Evolutionary conservation across 1,140 invertebrate species (phyloP), one percentile per base, ranked within the genome.

Genomic region (Lepidurus couesii): DNA sequence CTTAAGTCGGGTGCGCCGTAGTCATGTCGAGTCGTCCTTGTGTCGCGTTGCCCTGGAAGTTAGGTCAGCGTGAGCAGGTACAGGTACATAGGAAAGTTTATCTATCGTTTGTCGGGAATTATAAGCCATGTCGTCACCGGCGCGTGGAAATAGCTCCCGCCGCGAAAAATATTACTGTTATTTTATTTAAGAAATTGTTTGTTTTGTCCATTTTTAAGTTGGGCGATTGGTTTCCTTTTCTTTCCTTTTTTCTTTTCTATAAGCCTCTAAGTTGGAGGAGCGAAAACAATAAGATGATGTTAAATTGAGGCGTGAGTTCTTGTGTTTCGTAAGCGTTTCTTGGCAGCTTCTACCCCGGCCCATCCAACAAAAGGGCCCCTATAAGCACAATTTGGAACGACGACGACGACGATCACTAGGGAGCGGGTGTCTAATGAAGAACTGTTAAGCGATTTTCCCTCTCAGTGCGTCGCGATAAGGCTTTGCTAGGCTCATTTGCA

Each of bases 381-480:
- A 13, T 65, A 16, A 65, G 21, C 53, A 65, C 53, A 65, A 65
- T 65, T 65, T 13, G 13, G 53, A n/a, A n/a, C n/a, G 47, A 53
- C 47, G n/a, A 65, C 53, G 53, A 65, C 53, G 53, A 65, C 21
- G 16, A 65, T 21, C 21, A 65, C 16, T 13, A 21, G 45, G 53
- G 21, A 65, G 53, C 53, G 53, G 53, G 53, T 65, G 53, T 65
- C 53, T 65, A 65, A 65, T 65, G 53, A 65, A 65, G 53, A 65
- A 65, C 53, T 65, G 53, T 65, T 65, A 65, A 65, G 53, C 53
- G 53, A 65, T 65, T 65, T 65, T 65, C 53, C 53, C 53, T 65
- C 53, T 65, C 53, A 65, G 53, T 65, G 53, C 53, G 53, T 65
- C 53, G 53, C 53, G 53, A 65, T 65, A 65, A 65, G 53, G 53